Evolutionary conservation across 1,140 invertebrate species (phyloP).

Genomic region (Pogonus chalceus): DNA sequence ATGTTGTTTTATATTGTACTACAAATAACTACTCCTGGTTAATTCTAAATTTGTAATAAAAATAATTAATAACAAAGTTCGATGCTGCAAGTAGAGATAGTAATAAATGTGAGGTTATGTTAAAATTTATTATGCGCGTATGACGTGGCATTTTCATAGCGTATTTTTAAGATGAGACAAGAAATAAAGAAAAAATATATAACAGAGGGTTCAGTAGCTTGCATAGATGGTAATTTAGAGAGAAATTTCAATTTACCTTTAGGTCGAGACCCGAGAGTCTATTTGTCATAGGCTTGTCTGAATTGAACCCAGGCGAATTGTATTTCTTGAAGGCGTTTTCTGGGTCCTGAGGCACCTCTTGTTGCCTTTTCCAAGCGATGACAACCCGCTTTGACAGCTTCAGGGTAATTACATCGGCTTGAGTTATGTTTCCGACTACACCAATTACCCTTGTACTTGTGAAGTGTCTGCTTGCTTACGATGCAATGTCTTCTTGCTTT

Average conservation of each 20-base stretch:
- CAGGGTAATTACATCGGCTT: conserved; percentile 33
- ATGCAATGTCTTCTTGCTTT: no score
- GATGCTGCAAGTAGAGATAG: no score
- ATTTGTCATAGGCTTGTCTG: conserved; percentile 1
- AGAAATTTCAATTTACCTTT: conserved; percentile 1
- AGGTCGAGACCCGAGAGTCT: background rate
- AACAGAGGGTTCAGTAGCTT: background rate
- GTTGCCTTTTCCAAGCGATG: conserved; percentile 29
- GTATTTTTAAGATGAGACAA: no score
- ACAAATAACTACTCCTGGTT: no score
- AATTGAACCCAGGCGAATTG: background rate
- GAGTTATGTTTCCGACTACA: conserved; percentile 28
- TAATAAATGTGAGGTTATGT: no score
- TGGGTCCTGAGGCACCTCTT: background rate
- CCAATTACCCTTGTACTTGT: conserved; percentile 16
- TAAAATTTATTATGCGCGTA: no score
- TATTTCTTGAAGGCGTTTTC: background rate
- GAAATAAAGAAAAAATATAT: no score
- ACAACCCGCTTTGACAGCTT: conserved; percentile 32
- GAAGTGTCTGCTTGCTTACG: no score
- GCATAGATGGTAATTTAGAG: background rate
- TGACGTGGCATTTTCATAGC: no score
- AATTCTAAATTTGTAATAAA: no score
- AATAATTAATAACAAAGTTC: no score
- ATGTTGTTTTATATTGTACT: no score